These are phyloP conservation scores for Elgaria multicarinata DNA, from an alignment of 2,113 vertebrate genomes.

Conservation along the genomic window DNA sequence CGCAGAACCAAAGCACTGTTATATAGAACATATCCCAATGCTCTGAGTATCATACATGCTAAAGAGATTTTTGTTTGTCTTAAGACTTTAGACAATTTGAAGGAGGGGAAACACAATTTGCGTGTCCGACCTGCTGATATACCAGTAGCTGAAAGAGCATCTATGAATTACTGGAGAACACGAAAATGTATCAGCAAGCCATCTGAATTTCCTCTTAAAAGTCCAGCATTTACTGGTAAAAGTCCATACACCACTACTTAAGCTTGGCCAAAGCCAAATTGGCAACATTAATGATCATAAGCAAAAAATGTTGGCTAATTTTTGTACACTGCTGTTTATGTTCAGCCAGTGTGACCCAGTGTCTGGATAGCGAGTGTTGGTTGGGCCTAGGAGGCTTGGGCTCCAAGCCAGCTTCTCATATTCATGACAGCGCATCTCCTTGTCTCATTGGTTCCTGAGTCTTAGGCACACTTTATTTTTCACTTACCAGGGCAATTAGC, in stretches of 20 bases:
- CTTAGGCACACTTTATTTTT: not conserved
- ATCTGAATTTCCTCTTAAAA: conserved; percentile 69
- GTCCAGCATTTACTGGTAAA: conserved; percentile 69
- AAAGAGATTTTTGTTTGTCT: not conserved
- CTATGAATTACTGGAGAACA: conserved; percentile 73
- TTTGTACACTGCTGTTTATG: not conserved
- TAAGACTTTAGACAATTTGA: conserved; percentile 74
- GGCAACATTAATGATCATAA: not conserved
- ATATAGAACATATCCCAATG: not conserved
- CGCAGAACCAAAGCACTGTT: not conserved
- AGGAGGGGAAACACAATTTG: conserved; percentile 74
- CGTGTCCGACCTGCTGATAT: conserved; percentile 67
- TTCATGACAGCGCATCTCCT: not conserved
- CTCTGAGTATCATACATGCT: too few species aligned
- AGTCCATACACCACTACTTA: not conserved
- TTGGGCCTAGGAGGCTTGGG: too few species aligned
- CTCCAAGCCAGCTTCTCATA: not conserved
- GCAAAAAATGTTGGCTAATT: not conserved
- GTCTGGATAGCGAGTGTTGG: too few species aligned
- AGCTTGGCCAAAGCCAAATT: not conserved
- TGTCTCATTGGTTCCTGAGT: not conserved
- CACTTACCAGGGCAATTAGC: not conserved
- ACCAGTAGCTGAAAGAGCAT: conserved; percentile 70
- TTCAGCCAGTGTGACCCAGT: too few species aligned
- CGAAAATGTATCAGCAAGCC: conserved; percentile 72